Evolutionary conservation across 2,888 invertebrate genomes (phyloP).

Genomic region (Caenorhabditis angaria): DNA sequence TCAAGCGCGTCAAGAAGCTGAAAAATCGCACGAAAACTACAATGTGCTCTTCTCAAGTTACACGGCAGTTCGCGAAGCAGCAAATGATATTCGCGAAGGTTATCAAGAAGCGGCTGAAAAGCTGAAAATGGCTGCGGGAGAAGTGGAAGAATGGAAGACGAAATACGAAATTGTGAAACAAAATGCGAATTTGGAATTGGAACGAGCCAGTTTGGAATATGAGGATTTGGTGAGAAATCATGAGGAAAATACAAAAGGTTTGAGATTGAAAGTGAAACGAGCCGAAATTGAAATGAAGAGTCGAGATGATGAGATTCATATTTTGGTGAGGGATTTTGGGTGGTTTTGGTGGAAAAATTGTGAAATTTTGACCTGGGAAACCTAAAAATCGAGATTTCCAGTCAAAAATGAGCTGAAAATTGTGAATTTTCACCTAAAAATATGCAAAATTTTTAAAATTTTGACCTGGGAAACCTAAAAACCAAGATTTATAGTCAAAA

Average conservation of each 20-base stretch:
- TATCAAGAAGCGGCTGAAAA: slow-evolving; percentile 31
- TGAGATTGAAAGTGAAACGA: slow-evolving; percentile 21
- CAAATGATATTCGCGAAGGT: slow-evolving; percentile 19
- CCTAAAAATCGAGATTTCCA: too few relatives aligned
- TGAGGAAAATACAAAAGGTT: slow-evolving; percentile 31
- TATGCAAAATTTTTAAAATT: too few relatives aligned
- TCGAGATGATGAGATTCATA: slow-evolving; percentile 25
- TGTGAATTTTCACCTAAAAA: too few relatives aligned
- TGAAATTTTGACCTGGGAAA: too few relatives aligned
- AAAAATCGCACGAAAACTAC: slow-evolving; percentile 27
- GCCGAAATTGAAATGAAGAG: slow-evolving; percentile 22
- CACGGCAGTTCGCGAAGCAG: slow-evolving; percentile 13
- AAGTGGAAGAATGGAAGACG: slow-evolving; percentile 34
- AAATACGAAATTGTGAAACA: slow-evolving; percentile 29
- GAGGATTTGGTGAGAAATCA: slow-evolving; percentile 25
- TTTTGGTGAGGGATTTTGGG: slow-evolving; percentile 4
- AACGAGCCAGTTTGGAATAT: slow-evolving; percentile 27
- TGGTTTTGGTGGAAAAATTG: background rate
- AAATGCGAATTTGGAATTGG: slow-evolving; percentile 28
- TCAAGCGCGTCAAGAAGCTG: slow-evolving; percentile 20
- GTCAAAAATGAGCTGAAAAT: too few relatives aligned
- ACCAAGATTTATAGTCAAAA: too few relatives aligned
- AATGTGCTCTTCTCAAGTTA: slow-evolving; percentile 12
- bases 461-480: too few relatives aligned
- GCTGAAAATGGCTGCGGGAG: slow-evolving; percentile 24